Evolutionary conservation across 2,888 invertebrate genomes (phyloP), one percentile per base, ranked within the genome.

Genomic region (Mayetiola destructor): DNA sequence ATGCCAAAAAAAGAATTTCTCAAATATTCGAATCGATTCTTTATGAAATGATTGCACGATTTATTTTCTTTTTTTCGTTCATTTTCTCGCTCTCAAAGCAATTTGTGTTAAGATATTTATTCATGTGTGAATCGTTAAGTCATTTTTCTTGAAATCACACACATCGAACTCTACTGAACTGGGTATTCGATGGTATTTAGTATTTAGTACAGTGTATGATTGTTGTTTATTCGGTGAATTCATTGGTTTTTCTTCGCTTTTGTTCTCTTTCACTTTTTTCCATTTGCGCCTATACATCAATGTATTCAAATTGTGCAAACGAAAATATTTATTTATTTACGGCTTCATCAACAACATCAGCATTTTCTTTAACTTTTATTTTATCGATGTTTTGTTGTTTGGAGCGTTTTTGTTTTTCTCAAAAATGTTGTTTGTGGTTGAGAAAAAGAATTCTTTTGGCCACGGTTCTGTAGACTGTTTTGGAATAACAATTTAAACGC

Each of bases 81-180:
- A n/a, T n/a, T n/a, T n/a, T n/a, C n/a, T n/a, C n/a, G n/a, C n/a
- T n/a, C n/a, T n/a, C n/a, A n/a, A 16, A 48, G 48, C 27, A 48
- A 48, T 48, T 48, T 48, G 27, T 48, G 48, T 48, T n/a, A 27
- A 48, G 48, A 48, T 48, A 48, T 48, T 48, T 48, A 48, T 48
- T 48, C 48, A 48, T 48, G 27, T 48, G 48, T 48, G 27, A 48
- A 48, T 48, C 48, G 48, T 48, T 48, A 48, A 48, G 48, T 48
- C 48, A 48, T 48, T 48, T 48, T 48, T 48, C 48, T 48, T 48
- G 29, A 48, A 48, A 48, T 48, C 48, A 48, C 27, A 48, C 12
- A 48, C 48, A 48, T 48, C 48, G 27, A 48, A 48, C 27, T 27
- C 23, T 48, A 27, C 23, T 27, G 48, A 48, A 48, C 27, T n/a